These are phyloP conservation scores for Sula dactylatra DNA, from an alignment of 2,113 vertebrate genomes.

Conservation along the genomic window DNA sequence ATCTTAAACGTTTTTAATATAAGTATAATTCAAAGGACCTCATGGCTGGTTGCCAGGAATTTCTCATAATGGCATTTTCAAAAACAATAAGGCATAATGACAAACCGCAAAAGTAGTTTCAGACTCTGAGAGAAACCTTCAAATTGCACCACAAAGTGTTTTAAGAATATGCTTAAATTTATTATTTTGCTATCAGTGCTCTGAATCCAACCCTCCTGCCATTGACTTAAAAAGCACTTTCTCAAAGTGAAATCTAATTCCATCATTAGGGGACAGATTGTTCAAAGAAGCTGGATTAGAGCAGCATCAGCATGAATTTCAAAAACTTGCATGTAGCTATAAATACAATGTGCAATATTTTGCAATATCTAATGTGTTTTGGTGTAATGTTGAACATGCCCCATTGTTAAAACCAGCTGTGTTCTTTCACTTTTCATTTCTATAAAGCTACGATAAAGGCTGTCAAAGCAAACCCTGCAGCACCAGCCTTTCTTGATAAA, in stretches of 20 bases:
- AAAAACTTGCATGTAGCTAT: constrained; percentile 78
- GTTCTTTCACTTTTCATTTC: constrained; percentile 84
- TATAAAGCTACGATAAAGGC: constrained; percentile 81
- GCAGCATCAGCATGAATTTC: constrained; percentile 80
- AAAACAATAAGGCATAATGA: not conserved
- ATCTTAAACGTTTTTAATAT: not conserved
- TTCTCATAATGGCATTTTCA: not conserved
- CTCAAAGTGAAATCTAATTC: constrained; percentile 66
- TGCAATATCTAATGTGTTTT: constrained; percentile 84
- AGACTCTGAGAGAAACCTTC: not conserved
- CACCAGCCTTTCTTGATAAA: constrained; percentile 80
- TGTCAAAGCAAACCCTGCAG: constrained; percentile 80
- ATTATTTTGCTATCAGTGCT: constrained; percentile 10
- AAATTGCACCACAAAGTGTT: constrained; percentile 13
- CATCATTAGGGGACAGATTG: constrained; percentile 75
- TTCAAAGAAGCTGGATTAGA: constrained; percentile 73
- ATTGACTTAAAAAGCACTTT: constrained; percentile 59
- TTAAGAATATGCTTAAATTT: not conserved
- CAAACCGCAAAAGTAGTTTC: not conserved
- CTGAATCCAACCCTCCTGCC: constrained; percentile 28
- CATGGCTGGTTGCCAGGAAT: not conserved
- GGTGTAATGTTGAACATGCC: constrained; percentile 81
- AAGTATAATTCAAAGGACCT: not conserved
- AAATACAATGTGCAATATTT: constrained; percentile 85
- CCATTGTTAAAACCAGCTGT: constrained; percentile 84